A percentile compares a stretch with the other conserved stretches of the same genome.
These are phyloP conservation scores for Dascyllus trimaculatus DNA, from an alignment of 2,113 vertebrate species.

Conservation along the genomic window DNA sequence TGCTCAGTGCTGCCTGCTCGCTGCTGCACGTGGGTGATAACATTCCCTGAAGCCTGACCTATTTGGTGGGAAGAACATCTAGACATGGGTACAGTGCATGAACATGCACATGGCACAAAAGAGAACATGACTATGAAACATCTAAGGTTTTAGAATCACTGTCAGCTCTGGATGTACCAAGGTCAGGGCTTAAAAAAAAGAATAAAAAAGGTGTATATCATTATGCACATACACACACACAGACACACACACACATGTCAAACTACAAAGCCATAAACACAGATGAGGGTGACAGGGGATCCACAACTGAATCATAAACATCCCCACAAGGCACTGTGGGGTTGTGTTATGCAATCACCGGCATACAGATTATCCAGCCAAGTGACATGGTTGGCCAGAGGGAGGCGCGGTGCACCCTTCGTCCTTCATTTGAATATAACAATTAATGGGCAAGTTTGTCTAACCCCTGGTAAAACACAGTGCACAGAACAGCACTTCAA, in stretches of 20 bases:
- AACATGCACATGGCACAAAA: neutral
- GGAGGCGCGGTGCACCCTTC: conserved; percentile 67
- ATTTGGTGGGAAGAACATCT: conserved; percentile 39
- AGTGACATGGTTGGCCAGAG: conserved; percentile 67
- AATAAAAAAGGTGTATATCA: neutral
- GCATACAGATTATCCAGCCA: conserved; percentile 33
- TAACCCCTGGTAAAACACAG: conserved; percentile 20
- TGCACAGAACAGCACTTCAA: conserved; percentile 5
- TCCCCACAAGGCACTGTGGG: conserved; percentile 39
- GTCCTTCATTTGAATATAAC: conserved; percentile 59
- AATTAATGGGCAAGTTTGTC: conserved; percentile 62
- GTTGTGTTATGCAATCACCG: conserved; percentile 65
- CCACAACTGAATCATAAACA: conserved; percentile 39
- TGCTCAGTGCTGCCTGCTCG: conserved; percentile 21
- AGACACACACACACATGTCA: neutral
- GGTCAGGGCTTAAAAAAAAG: neutral
- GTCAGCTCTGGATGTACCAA: neutral
- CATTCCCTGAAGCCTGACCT: conserved; percentile 47
- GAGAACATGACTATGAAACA: conserved; percentile 9
- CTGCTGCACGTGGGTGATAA: conserved; percentile 64
- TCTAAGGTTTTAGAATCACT: neutral
- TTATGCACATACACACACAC: neutral
- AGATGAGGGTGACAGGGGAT: conserved; percentile 9
- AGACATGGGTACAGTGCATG: conserved; percentile 3
- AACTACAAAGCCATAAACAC: neutral